These are phyloP conservation scores for Danaus plexippus DNA, from an alignment of 1,140 invertebrate species.

Conservation along the genomic window DNA sequence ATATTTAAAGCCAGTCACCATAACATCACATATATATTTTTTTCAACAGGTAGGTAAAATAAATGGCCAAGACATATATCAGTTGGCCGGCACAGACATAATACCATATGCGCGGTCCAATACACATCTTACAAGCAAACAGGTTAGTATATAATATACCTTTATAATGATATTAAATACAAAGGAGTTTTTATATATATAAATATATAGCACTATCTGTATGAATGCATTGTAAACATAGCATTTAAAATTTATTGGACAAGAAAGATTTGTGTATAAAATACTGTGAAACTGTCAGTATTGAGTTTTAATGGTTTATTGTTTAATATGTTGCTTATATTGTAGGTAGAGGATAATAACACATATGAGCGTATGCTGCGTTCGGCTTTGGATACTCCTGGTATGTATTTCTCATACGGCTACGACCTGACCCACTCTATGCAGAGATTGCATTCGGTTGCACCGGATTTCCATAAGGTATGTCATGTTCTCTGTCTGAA, in stretches of 20 bases:
- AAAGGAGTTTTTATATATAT: no score
- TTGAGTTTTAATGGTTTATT: no score
- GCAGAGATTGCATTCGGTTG: conserved; percentile 91
- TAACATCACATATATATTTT: conserved; percentile 4
- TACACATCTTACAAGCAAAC: conserved; percentile 86
- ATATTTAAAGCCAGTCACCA: no score
- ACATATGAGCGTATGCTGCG: conserved; percentile 88
- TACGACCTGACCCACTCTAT: conserved; percentile 95
- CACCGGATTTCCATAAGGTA: conserved; percentile 86
- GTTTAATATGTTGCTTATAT: conserved; percentile 11
- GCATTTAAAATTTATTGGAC: no score
- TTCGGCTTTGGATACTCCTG: conserved; percentile 82
- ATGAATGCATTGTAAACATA: no score
- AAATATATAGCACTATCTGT: no score
- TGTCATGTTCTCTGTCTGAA: background rate
- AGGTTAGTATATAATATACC: conserved; percentile 36
- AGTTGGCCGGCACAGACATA: conserved; percentile 85
- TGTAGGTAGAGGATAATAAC: conserved; percentile 80
- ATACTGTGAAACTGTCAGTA: no score
- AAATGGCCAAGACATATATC: conserved; percentile 89
- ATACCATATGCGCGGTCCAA: conserved; percentile 89
- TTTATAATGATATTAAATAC: no score
- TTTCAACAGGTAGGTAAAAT: conserved; percentile 82
- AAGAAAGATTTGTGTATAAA: no score
- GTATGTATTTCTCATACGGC: conserved; percentile 93